Evolutionary conservation across 2,113 vertebrate species (phyloP).

Genomic region (Aviceda subcristata): DNA sequence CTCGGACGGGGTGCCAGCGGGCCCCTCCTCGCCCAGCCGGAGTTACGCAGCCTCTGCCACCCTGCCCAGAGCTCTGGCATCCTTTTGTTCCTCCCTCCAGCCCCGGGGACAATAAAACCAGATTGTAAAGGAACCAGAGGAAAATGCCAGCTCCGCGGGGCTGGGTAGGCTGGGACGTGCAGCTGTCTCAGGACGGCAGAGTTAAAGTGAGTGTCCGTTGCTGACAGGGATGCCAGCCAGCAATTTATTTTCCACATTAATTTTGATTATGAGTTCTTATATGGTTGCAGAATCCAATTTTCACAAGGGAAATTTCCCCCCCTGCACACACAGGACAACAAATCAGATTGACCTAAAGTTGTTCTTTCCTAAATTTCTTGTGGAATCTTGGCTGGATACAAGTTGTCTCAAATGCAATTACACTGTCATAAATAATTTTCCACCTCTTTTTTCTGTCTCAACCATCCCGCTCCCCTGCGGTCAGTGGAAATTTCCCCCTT

Average conservation of each 20-base stretch:
- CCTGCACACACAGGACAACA: not conserved
- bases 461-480: slow-evolving; percentile 46
- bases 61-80: slow-evolving; percentile 14
- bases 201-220: not conserved
- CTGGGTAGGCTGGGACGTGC: not conserved
- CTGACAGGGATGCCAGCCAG: slow-evolving; percentile 42
- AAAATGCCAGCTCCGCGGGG: not conserved
- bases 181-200: not conserved
- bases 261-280: slow-evolving; percentile 4
- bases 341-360: slow-evolving; percentile 58
- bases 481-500: slow-evolving; percentile 66
- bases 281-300: slow-evolving; percentile 4
- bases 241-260: slow-evolving; percentile 63
- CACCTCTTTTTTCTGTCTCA: slow-evolving; percentile 63
- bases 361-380: slow-evolving; percentile 65
- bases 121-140: not conserved
- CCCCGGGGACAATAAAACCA: not conserved
- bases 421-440: slow-evolving; percentile 68
- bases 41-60: not conserved
- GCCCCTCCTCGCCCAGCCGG: not conserved
- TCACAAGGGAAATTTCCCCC: slow-evolving; percentile 39
- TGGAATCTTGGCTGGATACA: slow-evolving; percentile 60
- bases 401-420: slow-evolving; percentile 61
- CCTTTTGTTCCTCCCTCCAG: slow-evolving; percentile 58
- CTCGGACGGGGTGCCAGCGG: not conserved